phyloP scores from a whole-genome alignment of 2,113 vertebrate species.

The Hypanus sabinus region DNA sequence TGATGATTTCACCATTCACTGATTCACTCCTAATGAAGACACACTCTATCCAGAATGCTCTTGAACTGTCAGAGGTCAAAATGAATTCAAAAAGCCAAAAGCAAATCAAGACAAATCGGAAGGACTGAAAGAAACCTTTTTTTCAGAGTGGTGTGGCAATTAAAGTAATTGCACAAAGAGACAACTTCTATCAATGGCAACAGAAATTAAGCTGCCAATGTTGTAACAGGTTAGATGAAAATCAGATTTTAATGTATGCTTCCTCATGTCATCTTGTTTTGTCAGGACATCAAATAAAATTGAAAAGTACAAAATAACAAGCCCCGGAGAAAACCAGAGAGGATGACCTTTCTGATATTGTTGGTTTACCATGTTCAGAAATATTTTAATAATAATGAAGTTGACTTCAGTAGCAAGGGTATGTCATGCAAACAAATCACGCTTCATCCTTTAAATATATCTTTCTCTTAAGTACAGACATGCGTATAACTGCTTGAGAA shows the following conservation, averaged over 20 bases:
- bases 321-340: conserved; percentile 80
- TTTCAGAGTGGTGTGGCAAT: conserved; percentile 60
- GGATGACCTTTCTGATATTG: conserved; percentile 79
- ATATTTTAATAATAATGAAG: conserved; percentile 72
- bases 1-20: conserved; percentile 61
- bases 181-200: conserved; percentile 56
- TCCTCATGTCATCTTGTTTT: conserved; percentile 86
- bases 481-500: conserved; percentile 15
- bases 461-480: conserved; percentile 30
- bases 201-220: conserved; percentile 65
- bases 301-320: conserved; percentile 83
- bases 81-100: conserved; percentile 53
- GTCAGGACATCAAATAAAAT: conserved; percentile 95
- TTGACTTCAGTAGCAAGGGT: conserved; percentile 35
- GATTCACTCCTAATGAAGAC: conserved; percentile 67
- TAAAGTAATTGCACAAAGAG: conserved; percentile 65
- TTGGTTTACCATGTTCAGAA: conserved; percentile 79
- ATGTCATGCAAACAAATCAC: conserved; percentile 34
- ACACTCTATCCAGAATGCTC: conserved; percentile 51
- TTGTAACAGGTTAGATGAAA: conserved; percentile 70
- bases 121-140: conserved; percentile 48
- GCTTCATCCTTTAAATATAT: conserved; percentile 26
- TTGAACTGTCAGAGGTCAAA: conserved; percentile 65
- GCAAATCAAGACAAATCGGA: conserved; percentile 56
- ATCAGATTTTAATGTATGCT: conserved; percentile 88